Evolutionary conservation across 2,888 invertebrate species (phyloP).

Genomic region (Smittia sp.): DNA sequence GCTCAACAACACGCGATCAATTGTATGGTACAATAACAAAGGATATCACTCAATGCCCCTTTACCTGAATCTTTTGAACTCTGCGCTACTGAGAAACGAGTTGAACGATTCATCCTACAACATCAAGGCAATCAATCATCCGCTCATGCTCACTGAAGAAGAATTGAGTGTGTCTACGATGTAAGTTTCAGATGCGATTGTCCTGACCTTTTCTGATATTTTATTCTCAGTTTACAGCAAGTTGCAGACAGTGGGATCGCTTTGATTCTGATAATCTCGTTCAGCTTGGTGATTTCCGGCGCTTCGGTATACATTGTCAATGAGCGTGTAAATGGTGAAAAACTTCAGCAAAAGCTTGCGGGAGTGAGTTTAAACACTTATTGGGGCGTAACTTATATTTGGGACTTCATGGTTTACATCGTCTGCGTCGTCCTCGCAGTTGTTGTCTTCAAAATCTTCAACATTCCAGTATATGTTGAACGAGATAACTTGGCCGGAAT

Average conservation of each 20-base stretch:
- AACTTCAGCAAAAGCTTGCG: conserved; percentile 74
- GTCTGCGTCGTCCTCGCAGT: conserved; percentile 67
- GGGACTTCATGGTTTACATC: conserved; percentile 71
- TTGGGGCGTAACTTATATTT: conserved; percentile 71
- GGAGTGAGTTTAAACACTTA: conserved; percentile 72
- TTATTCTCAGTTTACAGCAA: conserved; percentile 59
- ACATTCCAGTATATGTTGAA: conserved; percentile 75
- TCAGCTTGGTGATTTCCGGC: conserved; percentile 72
- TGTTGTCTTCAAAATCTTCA: conserved; percentile 70
- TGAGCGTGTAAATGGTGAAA: conserved; percentile 69
- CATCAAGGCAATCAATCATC: conserved; percentile 74
- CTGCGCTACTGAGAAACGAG: conserved; percentile 60
- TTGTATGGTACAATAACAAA: conserved; percentile 89
- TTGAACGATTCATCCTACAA: conserved; percentile 50
- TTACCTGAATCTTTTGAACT: conserved; percentile 69
- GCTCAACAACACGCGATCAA: conserved; percentile 56
- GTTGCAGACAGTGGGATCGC: conserved; percentile 67
- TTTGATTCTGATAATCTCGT: conserved; percentile 61
- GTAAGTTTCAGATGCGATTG: conserved; percentile 57
- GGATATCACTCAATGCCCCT: conserved; percentile 77
- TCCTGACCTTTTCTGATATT: conserved; percentile 6
- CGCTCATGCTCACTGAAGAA: conserved; percentile 72
- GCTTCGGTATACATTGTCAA: conserved; percentile 75
- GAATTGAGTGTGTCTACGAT: conserved; percentile 71
- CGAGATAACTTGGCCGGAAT: conserved; percentile 67